Evolutionary conservation across 2,797 vertebrate species (phyloP), one percentile per base, ranked within the genome.

Genomic region (Acanthiza pusilla): DNA sequence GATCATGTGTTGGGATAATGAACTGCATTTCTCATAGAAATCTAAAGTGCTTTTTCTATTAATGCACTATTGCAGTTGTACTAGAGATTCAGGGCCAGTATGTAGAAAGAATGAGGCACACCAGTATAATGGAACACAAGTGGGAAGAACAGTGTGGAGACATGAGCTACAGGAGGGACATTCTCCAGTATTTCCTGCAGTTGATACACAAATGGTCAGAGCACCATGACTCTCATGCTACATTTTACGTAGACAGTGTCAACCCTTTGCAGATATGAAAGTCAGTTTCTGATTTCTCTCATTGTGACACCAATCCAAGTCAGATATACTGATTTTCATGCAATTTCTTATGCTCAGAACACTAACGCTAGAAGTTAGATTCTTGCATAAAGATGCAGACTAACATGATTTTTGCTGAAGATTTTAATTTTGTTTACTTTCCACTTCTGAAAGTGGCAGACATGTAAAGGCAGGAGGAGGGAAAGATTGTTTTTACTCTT

Each of bases 181-280:
- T 65, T 68, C 15, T 63, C 30, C 54, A 72, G 2, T 22, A 30
- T 19, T 36, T 65, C 45, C 53, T 77, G 25, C 23, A 45, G 30
- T 9, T 87, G 47, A 55, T 19, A 42, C 22, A 83, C 19, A 55
- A 82, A 43, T 26, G 6, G 22, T 79, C 62, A 51, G 51, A 73
- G 5, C 0, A 0, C 30, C 48, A 7, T 22, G 51, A 50, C 9
- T 83, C 8, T 83, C 17, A 43, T 0, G 0, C 15, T 65, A 13
- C 7, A 18, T 65, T 91, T 67, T 80, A 48, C 5, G 2, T 17
- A 38, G 29, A 29, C 16, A 71, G 8, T 3, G 1, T 36, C 42
- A 93, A 77, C 6, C 23, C 5, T 9, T 55, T 81, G 50, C 18
- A 84, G 47, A 57, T n/a, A 65, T 7, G 26, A 50, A 81, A 78